Evolutionary conservation across 2,797 vertebrate species (phyloP).

Genomic region (Moxostoma hubbsi): DNA sequence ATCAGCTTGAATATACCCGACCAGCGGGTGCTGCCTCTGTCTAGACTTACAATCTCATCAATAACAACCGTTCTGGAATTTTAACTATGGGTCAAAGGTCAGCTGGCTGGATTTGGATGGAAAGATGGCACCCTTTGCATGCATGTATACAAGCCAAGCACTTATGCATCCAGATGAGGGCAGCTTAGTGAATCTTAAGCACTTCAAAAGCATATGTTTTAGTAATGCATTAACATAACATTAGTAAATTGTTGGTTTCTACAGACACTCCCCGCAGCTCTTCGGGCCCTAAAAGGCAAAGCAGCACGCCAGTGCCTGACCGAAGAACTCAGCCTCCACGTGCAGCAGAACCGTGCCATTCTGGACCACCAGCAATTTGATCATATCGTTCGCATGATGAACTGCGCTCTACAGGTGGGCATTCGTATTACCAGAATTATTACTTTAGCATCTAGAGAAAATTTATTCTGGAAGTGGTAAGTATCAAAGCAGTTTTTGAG

Average conservation of each 20-base stretch:
- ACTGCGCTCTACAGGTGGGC: constrained; percentile 94
- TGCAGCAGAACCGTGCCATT: constrained; percentile 94
- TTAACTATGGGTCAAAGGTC: constrained; percentile 37
- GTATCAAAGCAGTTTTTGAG: not conserved
- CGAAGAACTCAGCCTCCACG: constrained; percentile 90
- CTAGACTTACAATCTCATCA: constrained; percentile 38
- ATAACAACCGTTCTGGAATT: constrained; percentile 42
- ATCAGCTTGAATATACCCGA: constrained; percentile 13
- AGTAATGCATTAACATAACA: constrained; percentile 21
- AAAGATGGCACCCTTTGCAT: not conserved
- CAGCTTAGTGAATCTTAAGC: constrained; percentile 3
- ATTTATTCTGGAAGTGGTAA: not conserved
- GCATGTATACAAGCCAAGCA: not conserved
- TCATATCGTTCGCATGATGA: constrained; percentile 95
- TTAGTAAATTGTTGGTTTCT: not conserved
- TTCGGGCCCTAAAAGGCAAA: constrained; percentile 95
- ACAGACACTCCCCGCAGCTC: constrained; percentile 91
- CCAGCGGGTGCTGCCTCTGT: constrained; percentile 8
- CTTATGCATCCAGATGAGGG: not conserved
- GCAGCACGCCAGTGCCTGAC: constrained; percentile 94
- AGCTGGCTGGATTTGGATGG: constrained; percentile 25
- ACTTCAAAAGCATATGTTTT: constrained; percentile 3
- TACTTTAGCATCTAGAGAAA: not conserved
- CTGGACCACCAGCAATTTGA: constrained; percentile 98
- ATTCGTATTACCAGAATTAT: not conserved